Evolutionary conservation across 2,888 invertebrate species (phyloP), one percentile per base, ranked within the genome.

Genomic region (Dynastes grantii): DNA sequence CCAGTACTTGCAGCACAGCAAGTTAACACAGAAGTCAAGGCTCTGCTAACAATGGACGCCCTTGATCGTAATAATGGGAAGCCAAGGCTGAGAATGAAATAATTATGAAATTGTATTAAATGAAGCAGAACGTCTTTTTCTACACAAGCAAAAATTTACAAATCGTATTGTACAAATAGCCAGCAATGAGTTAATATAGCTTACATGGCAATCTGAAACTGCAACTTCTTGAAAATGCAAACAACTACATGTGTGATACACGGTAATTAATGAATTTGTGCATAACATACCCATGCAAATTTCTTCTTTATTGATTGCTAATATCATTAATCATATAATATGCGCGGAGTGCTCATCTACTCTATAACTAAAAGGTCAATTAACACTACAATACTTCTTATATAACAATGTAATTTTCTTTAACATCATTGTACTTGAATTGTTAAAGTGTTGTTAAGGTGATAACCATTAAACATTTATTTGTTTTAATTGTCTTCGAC

Each of bases 321-420:
- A 4, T 40, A 22, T 61, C 40, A 73, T 73, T 61, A 73, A 73
- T 40, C 58, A 73, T 75, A 37, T 71, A 37, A 11, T 55, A 58
- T 75, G 16, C 16, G 13, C 0, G 13, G 40, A 61, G 29, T 45
- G 11, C 22, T 68, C 51, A 11, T 75, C 40, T 45, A 63, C 45
- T 75, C 27, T 29, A 29, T 45, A 63, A 1, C 29, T 63, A 27
- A 61, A 58, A 73, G 40, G 58, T 61, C 45, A 75, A 45, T 49
- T 27, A 61, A 75, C n/a, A 75, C 22, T 27, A n/a, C 5, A 75
- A 22, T 61, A 8, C 13, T 61, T 49, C 45, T 75, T 75, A 75
- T 27, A 27, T 75, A 75, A 75, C 29, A 61, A 73, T 16, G 16
- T 61, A 73, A 51, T 68, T 49, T 49, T 51, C 49, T 51, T 51